These are phyloP conservation scores for Cataglyphis altisquamis DNA, from an alignment of 2,888 invertebrate species.

Conservation along the genomic window DNA sequence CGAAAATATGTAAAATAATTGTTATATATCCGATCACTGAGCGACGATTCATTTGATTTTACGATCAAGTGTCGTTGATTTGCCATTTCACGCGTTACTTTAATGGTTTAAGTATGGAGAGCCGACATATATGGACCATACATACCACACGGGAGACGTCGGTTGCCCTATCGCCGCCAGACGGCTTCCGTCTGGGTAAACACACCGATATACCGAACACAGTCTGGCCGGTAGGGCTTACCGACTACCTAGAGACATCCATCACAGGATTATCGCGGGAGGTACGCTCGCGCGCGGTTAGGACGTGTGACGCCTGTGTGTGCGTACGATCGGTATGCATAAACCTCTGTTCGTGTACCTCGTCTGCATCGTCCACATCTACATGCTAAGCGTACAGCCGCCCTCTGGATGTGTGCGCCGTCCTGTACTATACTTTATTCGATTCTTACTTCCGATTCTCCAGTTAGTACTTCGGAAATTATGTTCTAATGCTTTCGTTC, in stretches of 20 bases:
- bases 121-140: conserved; percentile 61
- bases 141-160: conserved; percentile 64
- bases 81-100: conserved; percentile 57
- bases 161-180: conserved; percentile 80
- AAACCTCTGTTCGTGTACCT: conserved; percentile 41
- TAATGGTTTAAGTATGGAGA: conserved; percentile 63
- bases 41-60: not conserved
- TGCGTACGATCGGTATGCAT: conserved; percentile 13
- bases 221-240: conserved; percentile 71
- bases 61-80: conserved; percentile 38
- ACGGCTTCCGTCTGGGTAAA: conserved; percentile 85
- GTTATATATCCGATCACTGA: not conserved
- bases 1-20: not conserved
- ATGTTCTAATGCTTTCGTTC: not conserved
- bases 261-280: conserved; percentile 83
- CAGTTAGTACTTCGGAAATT: not conserved
- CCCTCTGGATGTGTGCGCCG: too few relatives aligned
- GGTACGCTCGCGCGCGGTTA: conserved; percentile 64
- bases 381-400: not conserved
- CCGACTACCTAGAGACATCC: conserved; percentile 80
- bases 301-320: conserved; percentile 55
- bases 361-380: conserved; percentile 35
- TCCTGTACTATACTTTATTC: not conserved
- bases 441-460: not conserved
- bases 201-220: conserved; percentile 74